Evolutionary conservation across 1,140 invertebrate genomes (phyloP), one percentile per base, ranked within the genome.

Genomic region (Apis cerana): DNA sequence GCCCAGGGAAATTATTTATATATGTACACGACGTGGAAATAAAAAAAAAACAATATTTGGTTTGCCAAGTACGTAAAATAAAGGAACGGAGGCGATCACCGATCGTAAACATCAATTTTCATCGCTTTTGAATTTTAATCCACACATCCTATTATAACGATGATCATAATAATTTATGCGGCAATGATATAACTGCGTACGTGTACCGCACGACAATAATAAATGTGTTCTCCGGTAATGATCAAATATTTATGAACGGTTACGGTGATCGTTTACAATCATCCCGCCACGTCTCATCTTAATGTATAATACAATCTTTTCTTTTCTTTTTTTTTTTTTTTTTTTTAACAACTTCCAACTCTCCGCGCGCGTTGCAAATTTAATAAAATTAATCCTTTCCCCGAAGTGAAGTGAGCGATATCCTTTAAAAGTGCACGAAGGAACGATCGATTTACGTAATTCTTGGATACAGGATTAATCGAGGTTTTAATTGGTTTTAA

Each of bases 401-500:
- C 43, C 56, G 7, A 4, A 8, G 15, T 23, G 13, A 8, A 19
- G 33, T 54, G 69, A 80, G 43, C n/a, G 33, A 67, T 27, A 48
- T 27, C 67, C 10, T 23, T 54, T 74, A 17, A 27, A 56, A 43
- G 43, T n/a, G 13, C 19, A 27, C 61, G 19, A 10, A 1, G 23
- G 19, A 10, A 2, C 43, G 17, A 43, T 13, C 62, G 72, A 75
- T 81, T 81, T 81, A 81, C 72, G 79, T 75, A 81, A 81, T 67
- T 33, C 21, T 52, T 52, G 19, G 62, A 54, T 72, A 33, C 68
- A 13, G 58, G 68, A 80, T 43, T 80, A 59, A 67, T 13, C 52
- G 43, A 33, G 33, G 23, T 56, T 67, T 81, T 75, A 81, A 81
- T 81, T 75, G 79, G 17, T 81, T 58, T 75, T 75, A 67, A 81